Evolutionary conservation across 2,888 invertebrate genomes (phyloP).

Genomic region (Pristionchus arcanus): DNA sequence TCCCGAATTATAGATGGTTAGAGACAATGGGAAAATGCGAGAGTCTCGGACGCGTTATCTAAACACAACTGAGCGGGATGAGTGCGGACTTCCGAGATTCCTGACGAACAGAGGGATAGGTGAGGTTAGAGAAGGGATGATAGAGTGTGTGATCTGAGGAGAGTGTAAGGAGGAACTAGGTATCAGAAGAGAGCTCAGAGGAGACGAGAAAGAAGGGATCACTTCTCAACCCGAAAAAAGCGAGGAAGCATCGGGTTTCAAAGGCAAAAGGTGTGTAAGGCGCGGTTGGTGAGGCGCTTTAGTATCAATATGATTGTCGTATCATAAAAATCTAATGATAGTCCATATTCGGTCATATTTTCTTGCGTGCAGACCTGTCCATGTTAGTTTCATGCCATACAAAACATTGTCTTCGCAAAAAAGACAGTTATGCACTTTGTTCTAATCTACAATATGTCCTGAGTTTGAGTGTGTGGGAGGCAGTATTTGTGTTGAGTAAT

Average conservation of each 20-base stretch:
- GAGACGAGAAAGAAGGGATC: conserved; percentile 19
- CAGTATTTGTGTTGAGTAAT: background rate
- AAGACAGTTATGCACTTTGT: background rate
- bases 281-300: background rate
- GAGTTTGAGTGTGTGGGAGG: background rate
- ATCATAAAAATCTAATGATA: too few relatives aligned
- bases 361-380: too few relatives aligned
- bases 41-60: conserved; percentile 14
- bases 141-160: background rate
- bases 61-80: conserved; percentile 8
- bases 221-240: conserved; percentile 44
- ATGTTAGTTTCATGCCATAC: too few relatives aligned
- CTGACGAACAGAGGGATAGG: background rate
- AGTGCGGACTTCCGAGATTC: background rate
- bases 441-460: too few relatives aligned
- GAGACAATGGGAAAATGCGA: background rate
- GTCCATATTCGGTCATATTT: too few relatives aligned
- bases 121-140: background rate
- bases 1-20: background rate
- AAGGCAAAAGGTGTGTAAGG: conserved; percentile 2
- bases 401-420: too few relatives aligned
- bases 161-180: background rate
- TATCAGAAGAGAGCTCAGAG: background rate
- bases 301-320: background rate
- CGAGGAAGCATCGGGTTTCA: conserved; percentile 20